Percentiles rank a stretch among this genome's conserved stretches.
Conservation (phyloP, 2,888 invertebrate species). For the Drymonia ruficornis region DNA sequence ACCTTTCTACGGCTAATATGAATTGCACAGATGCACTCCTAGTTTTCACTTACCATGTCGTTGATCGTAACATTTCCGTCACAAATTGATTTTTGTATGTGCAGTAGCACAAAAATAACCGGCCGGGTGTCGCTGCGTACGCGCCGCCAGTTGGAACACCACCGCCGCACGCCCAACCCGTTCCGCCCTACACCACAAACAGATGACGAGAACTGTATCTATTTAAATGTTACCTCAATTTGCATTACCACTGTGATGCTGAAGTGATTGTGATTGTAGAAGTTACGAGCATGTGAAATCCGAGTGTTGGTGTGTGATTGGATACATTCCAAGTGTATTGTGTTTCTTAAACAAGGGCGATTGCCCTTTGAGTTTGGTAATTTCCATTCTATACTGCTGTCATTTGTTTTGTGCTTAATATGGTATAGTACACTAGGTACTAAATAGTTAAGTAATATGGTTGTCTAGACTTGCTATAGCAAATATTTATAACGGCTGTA, state of each 20-base stretch:
- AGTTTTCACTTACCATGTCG: conserved; percentile 72
- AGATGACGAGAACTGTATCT: conserved; percentile 43
- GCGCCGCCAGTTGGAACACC: conserved; percentile 59
- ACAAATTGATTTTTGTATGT: conserved; percentile 78
- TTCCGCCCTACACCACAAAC: conserved; percentile 55
- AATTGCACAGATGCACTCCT: conserved; percentile 35
- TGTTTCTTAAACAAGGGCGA: conserved; percentile 58
- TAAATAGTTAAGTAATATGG: no score
- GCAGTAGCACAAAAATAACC: conserved; percentile 81
- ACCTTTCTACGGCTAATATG: background rate
- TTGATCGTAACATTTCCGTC: conserved; percentile 83
- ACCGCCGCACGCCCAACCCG: conserved; percentile 59
- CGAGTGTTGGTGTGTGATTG: conserved; percentile 60
- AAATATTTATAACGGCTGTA: no score
- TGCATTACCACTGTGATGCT: conserved; percentile 31
- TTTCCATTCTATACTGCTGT: conserved; percentile 32
- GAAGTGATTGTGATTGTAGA: conserved; percentile 37
- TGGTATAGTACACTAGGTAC: no score
- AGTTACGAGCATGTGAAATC: conserved; percentile 41
- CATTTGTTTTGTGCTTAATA: background rate
- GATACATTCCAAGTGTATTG: conserved; percentile 66
- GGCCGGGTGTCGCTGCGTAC: conserved; percentile 76
- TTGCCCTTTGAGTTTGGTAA: conserved; percentile 58
- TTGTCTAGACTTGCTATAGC: no score
- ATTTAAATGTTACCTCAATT: conserved; percentile 29